Base-by-base conservation (phyloP, 2,888 invertebrate species). In the Kryphioiulus occultus region DNA sequence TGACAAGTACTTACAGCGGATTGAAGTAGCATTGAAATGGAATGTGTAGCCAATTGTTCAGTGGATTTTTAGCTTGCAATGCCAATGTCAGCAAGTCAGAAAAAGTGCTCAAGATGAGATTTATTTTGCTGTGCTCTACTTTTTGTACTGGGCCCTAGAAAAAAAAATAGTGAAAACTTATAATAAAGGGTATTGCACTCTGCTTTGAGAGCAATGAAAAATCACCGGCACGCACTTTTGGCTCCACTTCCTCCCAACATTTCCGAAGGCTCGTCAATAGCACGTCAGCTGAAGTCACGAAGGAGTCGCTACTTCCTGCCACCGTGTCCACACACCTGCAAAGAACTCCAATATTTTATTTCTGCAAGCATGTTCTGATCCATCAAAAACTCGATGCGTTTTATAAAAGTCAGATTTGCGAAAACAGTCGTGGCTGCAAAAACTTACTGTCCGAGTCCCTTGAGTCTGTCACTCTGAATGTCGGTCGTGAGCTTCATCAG, bases 391-490 rank as follows among this genome's bases (percentile, higher is more conserved):
- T n/a, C n/a, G n/a, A n/a, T n/a, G n/a, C n/a, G n/a, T n/a, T n/a
- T n/a, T n/a, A n/a, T n/a, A n/a, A n/a, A n/a, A n/a, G n/a, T n/a
- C n/a, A n/a, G n/a, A n/a, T n/a, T n/a, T n/a, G n/a, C n/a, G n/a
- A n/a, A n/a, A n/a, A n/a, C n/a, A n/a, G n/a, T n/a, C n/a, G n/a
- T n/a, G n/a, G n/a, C n/a, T n/a, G n/a, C n/a, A n/a, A n/a, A n/a
- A n/a, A 85, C 87, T 53, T 47, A 88, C 88, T 88, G 88, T 53
- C 78, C 88, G 26, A 85, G 22, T n/a, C 32, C 32, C 42, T 39
- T 17, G 17, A 88, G 53, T 30, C 88, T 59, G 17, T 88, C 59
- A 85, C 88, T 88, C n/a, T 88, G 88, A 22, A 88, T 47, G 22
- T 85, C 88, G 1, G 39, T 68, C 22, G 26, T 42, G 19, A 85